Percentiles rank a stretch among this genome's conserved stretches.
These are phyloP conservation scores for Choristoneura rosaceana DNA, from an alignment of 2,888 invertebrate genomes.

Conservation along the genomic window DNA sequence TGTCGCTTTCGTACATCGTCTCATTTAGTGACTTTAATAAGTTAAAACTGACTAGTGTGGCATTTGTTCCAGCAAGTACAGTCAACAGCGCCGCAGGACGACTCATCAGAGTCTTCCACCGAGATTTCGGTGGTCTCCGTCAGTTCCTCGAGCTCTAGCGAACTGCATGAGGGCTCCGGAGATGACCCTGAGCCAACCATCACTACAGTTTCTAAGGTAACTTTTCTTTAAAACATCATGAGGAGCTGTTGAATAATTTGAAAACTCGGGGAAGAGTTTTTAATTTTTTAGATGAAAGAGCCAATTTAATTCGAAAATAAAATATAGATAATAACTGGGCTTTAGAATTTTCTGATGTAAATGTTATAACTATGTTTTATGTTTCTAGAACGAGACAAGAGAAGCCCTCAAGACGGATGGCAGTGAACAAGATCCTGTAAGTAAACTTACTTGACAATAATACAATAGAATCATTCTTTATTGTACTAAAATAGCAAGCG, in stretches of 20 bases:
- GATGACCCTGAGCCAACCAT: constrained; percentile 70
- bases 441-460: constrained; percentile 55
- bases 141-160: constrained; percentile 63
- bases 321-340: no score
- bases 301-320: no score
- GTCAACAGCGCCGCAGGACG: constrained; percentile 48
- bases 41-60: not conserved
- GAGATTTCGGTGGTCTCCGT: constrained; percentile 65
- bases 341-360: not conserved
- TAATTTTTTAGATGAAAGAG: no score
- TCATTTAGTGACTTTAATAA: not conserved
- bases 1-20: no score
- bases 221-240: not conserved
- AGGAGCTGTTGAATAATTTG: no score
- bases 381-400: constrained; percentile 87
- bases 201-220: constrained; percentile 60
- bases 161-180: constrained; percentile 74
- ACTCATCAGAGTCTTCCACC: constrained; percentile 63
- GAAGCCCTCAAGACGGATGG: constrained; percentile 91
- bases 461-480: no score
- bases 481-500: no score
- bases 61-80: constrained; percentile 43
- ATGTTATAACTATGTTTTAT: not conserved
- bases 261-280: no score
- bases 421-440: constrained; percentile 91